Conservation (phyloP, 2,797 vertebrate genomes). For the Limnodromus scolopaceus region DNA sequence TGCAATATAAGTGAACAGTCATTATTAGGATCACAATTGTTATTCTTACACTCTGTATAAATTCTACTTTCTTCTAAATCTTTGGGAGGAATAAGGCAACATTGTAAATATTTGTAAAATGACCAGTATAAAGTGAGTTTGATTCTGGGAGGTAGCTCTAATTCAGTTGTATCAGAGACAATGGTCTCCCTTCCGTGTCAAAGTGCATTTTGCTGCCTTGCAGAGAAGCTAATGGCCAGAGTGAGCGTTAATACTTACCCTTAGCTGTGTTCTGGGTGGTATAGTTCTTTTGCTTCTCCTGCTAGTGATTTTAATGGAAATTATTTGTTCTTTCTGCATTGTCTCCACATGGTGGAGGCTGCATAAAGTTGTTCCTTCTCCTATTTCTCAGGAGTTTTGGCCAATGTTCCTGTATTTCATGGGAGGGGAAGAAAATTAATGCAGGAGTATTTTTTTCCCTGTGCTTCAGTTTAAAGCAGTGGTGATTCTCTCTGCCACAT, state of each 20-base stretch:
- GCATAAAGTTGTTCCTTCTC: neutral
- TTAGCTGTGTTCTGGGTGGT: neutral
- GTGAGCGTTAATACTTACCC: neutral
- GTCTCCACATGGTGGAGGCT: neutral
- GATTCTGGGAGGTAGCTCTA: neutral
- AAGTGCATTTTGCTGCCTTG: neutral
- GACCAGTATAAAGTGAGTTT: neutral
- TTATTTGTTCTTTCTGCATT: neutral
- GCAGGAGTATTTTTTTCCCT: neutral
- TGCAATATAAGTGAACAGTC: neutral
- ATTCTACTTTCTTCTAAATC: neutral
- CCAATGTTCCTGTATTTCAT: neutral
- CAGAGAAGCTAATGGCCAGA: neutral
- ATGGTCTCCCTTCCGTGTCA: neutral
- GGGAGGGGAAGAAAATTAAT: neutral
- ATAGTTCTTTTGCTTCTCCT: neutral
- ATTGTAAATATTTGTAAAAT: neutral
- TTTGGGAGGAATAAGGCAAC: neutral
- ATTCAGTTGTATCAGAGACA: neutral
- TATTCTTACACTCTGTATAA: neutral
- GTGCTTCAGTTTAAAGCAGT: neutral
- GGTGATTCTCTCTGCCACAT: conserved; percentile 39
- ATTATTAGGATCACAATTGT: neutral
- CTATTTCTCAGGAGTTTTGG: neutral
- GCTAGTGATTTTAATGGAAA: neutral